A percentile compares a stretch with the other conserved stretches of the same genome.
phyloP scores from a whole-genome alignment of 2,113 vertebrate species.

The Gymnogyps californianus region DNA sequence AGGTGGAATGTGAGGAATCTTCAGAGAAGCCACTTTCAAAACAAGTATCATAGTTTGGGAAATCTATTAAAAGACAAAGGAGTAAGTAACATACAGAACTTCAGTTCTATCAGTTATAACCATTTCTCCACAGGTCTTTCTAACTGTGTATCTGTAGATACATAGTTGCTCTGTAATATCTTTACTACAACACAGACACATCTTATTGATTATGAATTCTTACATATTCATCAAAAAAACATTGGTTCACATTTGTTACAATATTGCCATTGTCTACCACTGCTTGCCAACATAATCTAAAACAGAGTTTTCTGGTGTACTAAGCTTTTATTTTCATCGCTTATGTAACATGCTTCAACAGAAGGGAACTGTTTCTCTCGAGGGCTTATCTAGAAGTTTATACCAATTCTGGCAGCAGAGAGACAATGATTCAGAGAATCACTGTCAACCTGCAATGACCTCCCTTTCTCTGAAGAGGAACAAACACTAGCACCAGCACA shows the following conservation, averaged over 20 bases:
- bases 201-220: neutral
- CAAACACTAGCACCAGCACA: neutral
- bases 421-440: neutral
- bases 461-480: neutral
- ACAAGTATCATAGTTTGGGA: slow-evolving; percentile 79
- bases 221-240: neutral
- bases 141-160: neutral
- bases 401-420: neutral
- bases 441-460: no score
- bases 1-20: slow-evolving; percentile 71
- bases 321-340: neutral
- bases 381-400: neutral
- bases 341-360: neutral
- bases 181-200: neutral
- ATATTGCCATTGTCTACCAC: neutral
- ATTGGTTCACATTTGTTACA: neutral
- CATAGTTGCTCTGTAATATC: neutral
- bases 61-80: slow-evolving; percentile 75
- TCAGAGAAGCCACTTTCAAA: slow-evolving; percentile 72
- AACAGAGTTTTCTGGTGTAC: neutral
- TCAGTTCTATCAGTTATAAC: neutral
- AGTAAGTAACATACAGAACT: neutral
- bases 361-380: neutral
- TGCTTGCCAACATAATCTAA: neutral
- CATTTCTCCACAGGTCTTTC: neutral